Evolutionary conservation across 2,888 invertebrate genomes (phyloP), one percentile per base, ranked within the genome.

Genomic region (Rhogogaster chlorosoma): DNA sequence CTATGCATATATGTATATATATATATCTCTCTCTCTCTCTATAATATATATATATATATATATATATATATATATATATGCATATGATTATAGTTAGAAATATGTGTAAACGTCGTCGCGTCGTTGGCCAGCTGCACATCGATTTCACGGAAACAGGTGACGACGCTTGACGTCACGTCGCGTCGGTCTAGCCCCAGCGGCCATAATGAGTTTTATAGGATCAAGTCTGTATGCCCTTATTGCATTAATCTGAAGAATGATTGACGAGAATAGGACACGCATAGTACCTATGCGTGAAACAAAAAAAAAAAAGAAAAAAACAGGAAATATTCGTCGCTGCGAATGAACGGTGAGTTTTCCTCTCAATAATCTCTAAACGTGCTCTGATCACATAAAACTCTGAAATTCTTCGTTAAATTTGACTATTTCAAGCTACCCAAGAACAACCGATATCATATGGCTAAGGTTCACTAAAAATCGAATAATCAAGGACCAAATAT

Each of bases 121-220:
- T 42, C 73, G 42, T 73, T 45, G 73, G 10, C 71, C 38, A 29
- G 67, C 12, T 73, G 71, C 73, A 77, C 73, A 77, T 77, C 53
- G 77, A 77, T 77, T 77, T 77, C 49, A 53, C 32, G 45, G 53
- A 77, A 77, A 53, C 77, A 53, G 53, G 77, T 49, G 77, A 77
- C 53, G 53, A 29, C 32, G 32, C 22, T 9, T 77, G 77, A 49
- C 29, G 42, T 73, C 26, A 26, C 12, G 61, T 61, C 4, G 22
- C 12, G 61, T 61, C 4, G 22, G 26, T 12, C 22, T 61, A 22
- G 22, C 10, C 26, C 9, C 10, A 32, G 12, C 77, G 3, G 49
- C 22, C 38, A 38, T 38, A 42, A 26, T 42, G 26, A 42, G 38
- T 38, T 61, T 61, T 57, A 9, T 0, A 22, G 22, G n/a, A 57